Evolutionary conservation across 1,140 invertebrate genomes (phyloP), one percentile per base, ranked within the genome.

Genomic region (Caligus rogercresseyi): DNA sequence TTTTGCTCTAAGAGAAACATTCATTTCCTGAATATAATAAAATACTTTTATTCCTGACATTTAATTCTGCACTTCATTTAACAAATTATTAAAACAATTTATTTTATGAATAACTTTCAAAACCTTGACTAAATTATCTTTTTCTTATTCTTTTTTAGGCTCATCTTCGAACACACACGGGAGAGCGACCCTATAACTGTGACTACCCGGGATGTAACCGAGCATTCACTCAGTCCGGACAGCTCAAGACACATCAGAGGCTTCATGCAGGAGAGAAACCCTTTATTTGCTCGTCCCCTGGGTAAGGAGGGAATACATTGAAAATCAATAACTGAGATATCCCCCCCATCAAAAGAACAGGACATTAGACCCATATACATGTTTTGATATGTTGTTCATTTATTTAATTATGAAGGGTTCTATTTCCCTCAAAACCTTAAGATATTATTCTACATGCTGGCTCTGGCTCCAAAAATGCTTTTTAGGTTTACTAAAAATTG

Each of bases 241-340:
- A 89, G 69, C 69, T 89, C 19, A 86, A 87, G 72, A 89, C 86
- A 1, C 86, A 89, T 71, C 85, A 87, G 69, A 73, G 85, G 65
- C 71, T 87, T 2, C 86, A 89, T 69, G 87, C 85, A 1, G 85
- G 85, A 25, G 85, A 87, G 69, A 86, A 86, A 70, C 86, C 85
- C 1, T 89, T 88, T 72, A 71, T 80, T 7, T 88, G 86, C 73
- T 79, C 81, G 1, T 77, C 77, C 65, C 68, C 75, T 65, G 83
- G 83, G 67, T 83, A 79, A 72, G 73, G 54, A n/a, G 52, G 13
- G 18, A 19, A 1, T 63, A 19, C 3, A 14, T 18, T 61, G 15
- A 16, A 25, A 25, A 18, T n/a, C n/a, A n/a, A n/a, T n/a, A n/a
- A 15, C 43, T 51, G 43, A 15, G 15, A n/a, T n/a, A 15, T 15